Conservation (phyloP, 2,888 invertebrate genomes). For the Xestia xanthographa region DNA sequence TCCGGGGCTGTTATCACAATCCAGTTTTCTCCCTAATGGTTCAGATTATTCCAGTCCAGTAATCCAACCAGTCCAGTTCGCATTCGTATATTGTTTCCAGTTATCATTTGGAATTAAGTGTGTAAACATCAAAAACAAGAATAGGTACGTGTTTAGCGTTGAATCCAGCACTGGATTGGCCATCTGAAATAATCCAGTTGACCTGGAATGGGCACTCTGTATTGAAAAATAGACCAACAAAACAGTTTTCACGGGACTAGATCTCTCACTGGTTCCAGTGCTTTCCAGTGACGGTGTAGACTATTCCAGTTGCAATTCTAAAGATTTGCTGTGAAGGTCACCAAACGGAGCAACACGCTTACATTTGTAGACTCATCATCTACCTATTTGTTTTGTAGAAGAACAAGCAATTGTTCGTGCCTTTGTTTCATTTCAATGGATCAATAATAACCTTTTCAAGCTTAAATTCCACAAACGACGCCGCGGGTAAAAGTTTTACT, state of each 20-base stretch:
- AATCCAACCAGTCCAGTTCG: background rate
- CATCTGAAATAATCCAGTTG: background rate
- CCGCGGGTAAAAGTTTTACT: slow-evolving; percentile 12
- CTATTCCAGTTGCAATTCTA: too few species aligned
- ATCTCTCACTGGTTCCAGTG: background rate
- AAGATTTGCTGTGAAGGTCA: background rate
- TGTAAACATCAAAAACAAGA: background rate
- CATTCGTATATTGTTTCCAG: background rate
- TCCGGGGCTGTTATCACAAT: background rate
- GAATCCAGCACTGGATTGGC: background rate
- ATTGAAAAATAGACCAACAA: too few species aligned
- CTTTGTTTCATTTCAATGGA: slow-evolving; percentile 32
- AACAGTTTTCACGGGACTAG: background rate
- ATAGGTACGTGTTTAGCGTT: background rate
- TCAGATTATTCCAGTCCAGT: background rate
- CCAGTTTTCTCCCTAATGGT: background rate
- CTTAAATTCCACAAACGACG: slow-evolving; percentile 35
- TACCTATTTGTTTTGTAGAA: background rate
- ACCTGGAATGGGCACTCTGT: background rate
- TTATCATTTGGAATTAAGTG: background rate
- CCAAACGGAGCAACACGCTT: background rate
- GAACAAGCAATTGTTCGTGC: background rate
- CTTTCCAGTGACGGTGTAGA: background rate
- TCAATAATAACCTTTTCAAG: slow-evolving; percentile 16
- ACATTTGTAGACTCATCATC: background rate